These are phyloP conservation scores for Maconellicoccus hirsutus DNA, from an alignment of 1,140 invertebrate species.

Conservation along the genomic window DNA sequence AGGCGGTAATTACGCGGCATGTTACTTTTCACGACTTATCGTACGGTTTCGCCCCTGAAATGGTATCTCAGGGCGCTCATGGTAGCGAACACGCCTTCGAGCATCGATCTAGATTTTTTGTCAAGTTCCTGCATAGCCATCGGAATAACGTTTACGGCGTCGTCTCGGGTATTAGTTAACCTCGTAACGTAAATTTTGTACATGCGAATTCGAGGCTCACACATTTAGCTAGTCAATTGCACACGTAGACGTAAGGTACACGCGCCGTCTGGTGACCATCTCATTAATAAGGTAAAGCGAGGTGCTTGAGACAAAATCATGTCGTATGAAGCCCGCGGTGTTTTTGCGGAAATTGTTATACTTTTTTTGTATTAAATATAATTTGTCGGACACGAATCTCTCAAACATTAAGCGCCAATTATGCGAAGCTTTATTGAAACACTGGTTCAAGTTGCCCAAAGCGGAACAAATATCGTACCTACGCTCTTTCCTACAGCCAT, in stretches of 20 bases:
- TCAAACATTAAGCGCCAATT: conserved; percentile 13
- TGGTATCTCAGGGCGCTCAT: neutral
- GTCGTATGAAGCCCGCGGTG: neutral
- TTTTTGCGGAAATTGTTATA: neutral
- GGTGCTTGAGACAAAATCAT: neutral
- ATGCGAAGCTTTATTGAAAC: neutral
- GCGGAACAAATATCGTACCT: conserved; percentile 10
- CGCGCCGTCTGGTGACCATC: neutral
- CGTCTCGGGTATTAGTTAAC: no score
- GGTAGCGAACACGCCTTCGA: neutral
- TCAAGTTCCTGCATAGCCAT: neutral
- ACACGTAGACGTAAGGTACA: neutral
- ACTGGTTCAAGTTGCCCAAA: neutral
- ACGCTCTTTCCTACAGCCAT: conserved; percentile 4
- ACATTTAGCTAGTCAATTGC: neutral
- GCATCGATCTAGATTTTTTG: neutral
- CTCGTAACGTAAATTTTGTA: neutral
- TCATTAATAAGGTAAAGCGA: neutral
- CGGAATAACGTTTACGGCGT: no score
- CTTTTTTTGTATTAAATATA: neutral
- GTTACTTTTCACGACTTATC: neutral
- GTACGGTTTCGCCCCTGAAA: neutral
- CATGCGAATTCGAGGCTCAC: neutral
- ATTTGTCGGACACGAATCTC: conserved; percentile 1
- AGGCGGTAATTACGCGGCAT: neutral